Evolutionary conservation across 2,888 invertebrate genomes (phyloP), one percentile per base, ranked within the genome.

Genomic region (Choreutis nemorana): DNA sequence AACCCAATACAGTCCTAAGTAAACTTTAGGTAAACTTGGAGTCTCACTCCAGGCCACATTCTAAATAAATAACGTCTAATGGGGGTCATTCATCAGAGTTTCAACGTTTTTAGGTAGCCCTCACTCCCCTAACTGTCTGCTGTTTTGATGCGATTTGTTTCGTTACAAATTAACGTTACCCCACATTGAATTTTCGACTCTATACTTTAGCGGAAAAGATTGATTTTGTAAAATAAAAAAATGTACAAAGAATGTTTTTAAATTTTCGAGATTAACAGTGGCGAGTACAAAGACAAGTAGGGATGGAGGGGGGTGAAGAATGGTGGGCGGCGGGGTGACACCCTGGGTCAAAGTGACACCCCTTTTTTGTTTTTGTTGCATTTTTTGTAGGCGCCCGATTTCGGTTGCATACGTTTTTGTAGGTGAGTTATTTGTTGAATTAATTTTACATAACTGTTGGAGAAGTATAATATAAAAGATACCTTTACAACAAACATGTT

Each of bases 41-140:
- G 72, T 70, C 73, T 73, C 75, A 73, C 63, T 64, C 62, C 66
- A 65, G 68, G 72, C 75, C 78, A 65, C 78, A 73, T 66, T 77
- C 79, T 79, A 80, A 80, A 80, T 80, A 80, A 80, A 80, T 80
- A 80, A 78, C 80, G 67, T 75, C 80, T 80, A 80, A 80, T 80
- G 79, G 79, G 65, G 61, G 57, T 71, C 80, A 80, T 80, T 80
- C 80, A 79, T 80, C 80, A 78, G 73, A 54, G 73, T 73, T 77
- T 71, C 73, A 65, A 70, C 77, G 72, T 77, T 78, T 78, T 78
- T 77, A 73, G 77, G 72, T 60, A 55, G 50, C 59, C 57, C 68
- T 67, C 66, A 61, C 68, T 66, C 68, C 68, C 72, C 63, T 55
- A 43, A 43, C 55, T 63, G 70, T 68, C 70, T 67, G 55, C 48